Evolutionary conservation across 2,888 invertebrate species (phyloP).

Genomic region (Agriopis marginaria): DNA sequence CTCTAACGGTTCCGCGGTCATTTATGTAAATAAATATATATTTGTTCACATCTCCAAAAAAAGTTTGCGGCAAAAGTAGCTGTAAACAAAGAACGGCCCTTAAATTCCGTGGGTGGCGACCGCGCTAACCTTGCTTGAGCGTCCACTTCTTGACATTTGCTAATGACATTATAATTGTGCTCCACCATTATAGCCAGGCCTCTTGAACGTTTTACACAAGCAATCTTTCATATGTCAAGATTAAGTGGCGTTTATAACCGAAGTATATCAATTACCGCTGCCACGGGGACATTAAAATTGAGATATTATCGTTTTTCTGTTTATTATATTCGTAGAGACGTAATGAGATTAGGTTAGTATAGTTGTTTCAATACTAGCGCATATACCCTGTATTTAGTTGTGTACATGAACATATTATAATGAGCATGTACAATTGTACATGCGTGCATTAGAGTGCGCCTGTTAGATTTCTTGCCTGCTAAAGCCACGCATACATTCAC

Average conservation of each 20-base stretch:
- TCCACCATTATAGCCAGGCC: conserved; percentile 27
- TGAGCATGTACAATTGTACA: too few species aligned
- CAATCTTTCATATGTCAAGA: conserved; percentile 38
- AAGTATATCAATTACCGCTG: conserved; percentile 29
- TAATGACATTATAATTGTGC: conserved; percentile 71
- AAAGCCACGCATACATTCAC: too few species aligned
- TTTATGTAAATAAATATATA: too few species aligned
- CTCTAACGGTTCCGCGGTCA: too few species aligned
- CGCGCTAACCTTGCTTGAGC: conserved; percentile 56
- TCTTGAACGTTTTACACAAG: conserved; percentile 18
- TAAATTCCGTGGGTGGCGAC: conserved; percentile 47
- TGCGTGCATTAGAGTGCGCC: not conserved
- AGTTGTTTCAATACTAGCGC: not conserved
- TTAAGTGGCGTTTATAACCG: conserved; percentile 44
- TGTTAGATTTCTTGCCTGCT: not conserved
- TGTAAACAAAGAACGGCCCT: not conserved
- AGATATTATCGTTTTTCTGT: conserved; percentile 57
- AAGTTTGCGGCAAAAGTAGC: not conserved
- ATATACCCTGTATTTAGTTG: not conserved
- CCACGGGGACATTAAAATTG: conserved; percentile 51
- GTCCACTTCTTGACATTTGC: conserved; percentile 62
- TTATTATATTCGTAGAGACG: conserved; percentile 50
- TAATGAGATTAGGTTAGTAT: conserved; percentile 46
- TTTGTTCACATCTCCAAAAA: too few species aligned
- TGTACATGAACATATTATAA: not conserved